These are phyloP conservation scores for Sinonovacula constricta DNA, from an alignment of 1,140 invertebrate species.

Conservation along the genomic window DNA sequence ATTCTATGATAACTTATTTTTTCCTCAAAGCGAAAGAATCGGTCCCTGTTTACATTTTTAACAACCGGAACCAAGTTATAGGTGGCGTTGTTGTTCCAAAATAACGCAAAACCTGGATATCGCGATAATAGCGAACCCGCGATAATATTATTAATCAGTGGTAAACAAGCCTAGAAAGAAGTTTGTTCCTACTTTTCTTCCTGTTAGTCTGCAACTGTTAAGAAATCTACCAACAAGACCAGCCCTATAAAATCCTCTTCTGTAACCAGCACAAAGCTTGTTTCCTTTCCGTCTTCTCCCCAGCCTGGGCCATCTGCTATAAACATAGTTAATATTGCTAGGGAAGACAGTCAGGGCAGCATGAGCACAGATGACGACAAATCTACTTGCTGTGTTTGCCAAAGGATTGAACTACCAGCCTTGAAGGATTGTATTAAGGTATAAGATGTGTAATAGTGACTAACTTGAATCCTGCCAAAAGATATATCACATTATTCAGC, in stretches of 20 bases:
- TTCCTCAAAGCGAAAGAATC: too few relatives aligned
- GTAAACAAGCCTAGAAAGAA: neutral
- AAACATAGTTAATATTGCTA: neutral
- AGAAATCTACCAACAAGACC: neutral
- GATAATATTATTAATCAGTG: too few relatives aligned
- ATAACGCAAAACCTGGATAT: too few relatives aligned
- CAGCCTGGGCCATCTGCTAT: neutral
- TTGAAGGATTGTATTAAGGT: neutral
- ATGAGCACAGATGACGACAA: neutral
- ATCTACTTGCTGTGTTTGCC: constrained; percentile 27
- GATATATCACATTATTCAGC: too few relatives aligned
- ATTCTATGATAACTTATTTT: too few relatives aligned
- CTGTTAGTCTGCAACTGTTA: neutral
- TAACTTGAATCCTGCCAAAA: too few relatives aligned
- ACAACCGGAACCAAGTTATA: too few relatives aligned
- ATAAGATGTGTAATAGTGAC: too few relatives aligned
- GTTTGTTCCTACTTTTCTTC: neutral
- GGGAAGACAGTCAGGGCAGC: neutral
- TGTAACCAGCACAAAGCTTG: neutral
- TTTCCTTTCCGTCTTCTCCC: neutral
- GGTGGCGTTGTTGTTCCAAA: too few relatives aligned
- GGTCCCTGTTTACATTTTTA: too few relatives aligned
- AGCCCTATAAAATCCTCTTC: too few relatives aligned
- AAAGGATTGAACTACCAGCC: neutral
- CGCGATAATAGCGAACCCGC: too few relatives aligned